Conservation (phyloP, 2,113 vertebrate species). For the Callipepla squamata region DNA sequence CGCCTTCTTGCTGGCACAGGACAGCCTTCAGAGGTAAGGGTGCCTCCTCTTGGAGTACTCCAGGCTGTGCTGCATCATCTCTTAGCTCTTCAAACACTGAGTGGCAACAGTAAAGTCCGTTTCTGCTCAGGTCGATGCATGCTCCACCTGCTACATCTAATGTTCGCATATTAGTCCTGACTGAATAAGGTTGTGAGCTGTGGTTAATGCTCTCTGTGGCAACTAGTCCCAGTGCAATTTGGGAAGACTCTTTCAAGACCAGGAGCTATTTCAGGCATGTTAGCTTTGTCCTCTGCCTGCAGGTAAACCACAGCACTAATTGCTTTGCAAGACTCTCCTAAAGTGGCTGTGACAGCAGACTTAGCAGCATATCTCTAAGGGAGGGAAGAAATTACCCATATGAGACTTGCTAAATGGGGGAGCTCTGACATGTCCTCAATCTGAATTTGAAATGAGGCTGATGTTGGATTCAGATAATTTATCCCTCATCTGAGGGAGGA, state of each 20-base stretch:
- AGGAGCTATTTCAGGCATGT: not conserved
- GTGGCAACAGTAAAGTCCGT: not conserved
- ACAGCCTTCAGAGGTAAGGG: fast-evolving
- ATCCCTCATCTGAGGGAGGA: not conserved
- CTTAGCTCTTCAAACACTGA: not conserved
- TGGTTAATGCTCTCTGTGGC: not conserved
- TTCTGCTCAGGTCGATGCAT: not conserved
- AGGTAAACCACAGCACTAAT: not conserved
- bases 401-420: not conserved
- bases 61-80: not conserved
- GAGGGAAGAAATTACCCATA: not conserved
- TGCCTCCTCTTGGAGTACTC: not conserved
- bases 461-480: not conserved
- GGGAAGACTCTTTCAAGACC: not conserved
- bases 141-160: not conserved
- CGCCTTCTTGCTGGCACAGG: not conserved
- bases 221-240: not conserved
- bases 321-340: not conserved
- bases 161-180: not conserved
- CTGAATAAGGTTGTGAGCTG: not conserved
- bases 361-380: not conserved
- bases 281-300: not conserved
- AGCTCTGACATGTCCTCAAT: not conserved
- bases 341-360: not conserved
- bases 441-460: not conserved